phyloP scores from a whole-genome alignment of 1,140 invertebrate genomes.

The Megalopta genalis region DNA sequence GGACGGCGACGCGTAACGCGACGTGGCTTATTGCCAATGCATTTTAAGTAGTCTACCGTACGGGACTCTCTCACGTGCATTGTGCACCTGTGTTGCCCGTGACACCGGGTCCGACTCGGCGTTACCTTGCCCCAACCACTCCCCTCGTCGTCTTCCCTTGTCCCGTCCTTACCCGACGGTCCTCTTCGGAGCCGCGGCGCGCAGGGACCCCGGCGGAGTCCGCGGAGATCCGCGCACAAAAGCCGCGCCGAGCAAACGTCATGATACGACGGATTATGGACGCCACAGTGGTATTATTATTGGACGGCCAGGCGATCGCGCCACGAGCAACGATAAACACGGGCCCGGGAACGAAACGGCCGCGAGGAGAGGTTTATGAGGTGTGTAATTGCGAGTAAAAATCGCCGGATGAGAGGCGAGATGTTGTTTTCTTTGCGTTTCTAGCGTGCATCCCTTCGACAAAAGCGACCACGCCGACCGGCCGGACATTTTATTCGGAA shows the following conservation, averaged over 20 bases:
- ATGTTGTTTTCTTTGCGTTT: background rate
- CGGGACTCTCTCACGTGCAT: slow-evolving; percentile 58
- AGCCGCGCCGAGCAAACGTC: slow-evolving; percentile 30
- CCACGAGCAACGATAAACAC: slow-evolving; percentile 32
- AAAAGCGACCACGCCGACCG: too few relatives aligned
- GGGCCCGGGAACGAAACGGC: slow-evolving; percentile 8
- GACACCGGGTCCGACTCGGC: slow-evolving; percentile 48
- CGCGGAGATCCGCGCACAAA: slow-evolving; percentile 30
- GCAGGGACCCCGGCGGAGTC: background rate
- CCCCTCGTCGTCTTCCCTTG: background rate
- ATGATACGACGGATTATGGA: slow-evolving; percentile 43
- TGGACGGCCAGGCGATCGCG: slow-evolving; percentile 16
- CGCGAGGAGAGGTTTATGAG: slow-evolving; percentile 13
- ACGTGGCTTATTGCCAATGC: slow-evolving; percentile 78
- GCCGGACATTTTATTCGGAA: too few relatives aligned
- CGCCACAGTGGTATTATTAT: slow-evolving; percentile 19
- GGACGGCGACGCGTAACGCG: slow-evolving; percentile 71
- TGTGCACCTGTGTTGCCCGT: slow-evolving; percentile 60
- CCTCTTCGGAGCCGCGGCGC: background rate
- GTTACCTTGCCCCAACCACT: background rate
- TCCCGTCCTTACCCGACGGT: background rate
- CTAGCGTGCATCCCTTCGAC: too few relatives aligned
- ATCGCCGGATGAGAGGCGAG: background rate
- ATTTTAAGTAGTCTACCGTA: slow-evolving; percentile 77
- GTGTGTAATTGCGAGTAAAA: slow-evolving; percentile 33